Conservation (phyloP, 2,113 vertebrate species). For the Elaphurus davidianus region DNA sequence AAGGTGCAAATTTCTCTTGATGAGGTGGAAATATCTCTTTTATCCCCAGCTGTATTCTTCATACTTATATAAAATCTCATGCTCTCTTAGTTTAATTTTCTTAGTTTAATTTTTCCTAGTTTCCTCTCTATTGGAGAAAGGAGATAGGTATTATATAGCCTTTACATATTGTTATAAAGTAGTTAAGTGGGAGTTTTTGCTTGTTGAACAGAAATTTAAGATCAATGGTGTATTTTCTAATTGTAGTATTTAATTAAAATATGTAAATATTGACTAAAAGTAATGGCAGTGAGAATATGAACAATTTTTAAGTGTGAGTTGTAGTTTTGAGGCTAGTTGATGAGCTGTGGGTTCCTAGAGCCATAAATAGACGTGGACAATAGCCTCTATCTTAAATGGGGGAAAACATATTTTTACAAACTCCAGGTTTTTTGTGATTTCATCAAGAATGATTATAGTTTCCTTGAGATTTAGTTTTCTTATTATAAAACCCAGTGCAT, state of each 20-base stretch:
- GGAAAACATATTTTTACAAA: neutral
- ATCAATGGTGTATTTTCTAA: slow-evolving; percentile 8
- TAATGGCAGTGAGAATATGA: neutral
- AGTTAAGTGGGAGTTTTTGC: neutral
- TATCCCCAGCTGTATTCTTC: neutral
- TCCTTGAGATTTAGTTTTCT: neutral
- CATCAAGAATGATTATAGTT: neutral
- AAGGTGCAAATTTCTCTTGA: neutral
- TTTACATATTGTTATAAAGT: neutral
- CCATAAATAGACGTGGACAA: neutral
- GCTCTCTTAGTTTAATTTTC: neutral
- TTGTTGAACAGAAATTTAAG: slow-evolving; percentile 4
- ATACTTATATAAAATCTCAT: neutral
- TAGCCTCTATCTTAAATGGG: neutral
- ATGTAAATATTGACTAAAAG: neutral
- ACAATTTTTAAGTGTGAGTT: neutral
- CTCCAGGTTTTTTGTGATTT: neutral
- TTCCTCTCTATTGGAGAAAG: neutral
- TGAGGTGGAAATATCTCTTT: neutral
- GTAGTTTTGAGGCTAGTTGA: neutral
- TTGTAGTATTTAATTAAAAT: neutral
- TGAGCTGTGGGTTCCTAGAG: neutral
- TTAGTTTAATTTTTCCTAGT: neutral
- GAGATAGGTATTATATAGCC: neutral
- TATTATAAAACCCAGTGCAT: neutral